These are phyloP conservation scores for Laodelphax striatellus DNA, from an alignment of 1,140 invertebrate species.

Conservation along the genomic window DNA sequence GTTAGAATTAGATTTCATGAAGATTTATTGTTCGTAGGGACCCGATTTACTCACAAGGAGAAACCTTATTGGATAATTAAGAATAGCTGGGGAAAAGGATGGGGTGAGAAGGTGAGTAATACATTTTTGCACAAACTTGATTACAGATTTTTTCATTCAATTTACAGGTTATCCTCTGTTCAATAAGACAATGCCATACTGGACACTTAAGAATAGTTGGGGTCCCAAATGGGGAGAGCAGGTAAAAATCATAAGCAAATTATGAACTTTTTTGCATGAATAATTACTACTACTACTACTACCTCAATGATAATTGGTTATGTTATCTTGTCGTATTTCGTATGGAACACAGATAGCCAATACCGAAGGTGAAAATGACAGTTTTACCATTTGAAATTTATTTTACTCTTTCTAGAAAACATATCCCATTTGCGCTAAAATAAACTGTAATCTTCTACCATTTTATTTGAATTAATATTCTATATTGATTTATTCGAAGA, in stretches of 20 bases:
- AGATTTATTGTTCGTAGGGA: neutral
- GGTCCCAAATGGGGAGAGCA: constrained; percentile 69
- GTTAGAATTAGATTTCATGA: too few relatives aligned
- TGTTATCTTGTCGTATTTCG: neutral
- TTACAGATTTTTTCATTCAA: constrained; percentile 23
- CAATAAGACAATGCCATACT: constrained; percentile 74
- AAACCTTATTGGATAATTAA: constrained; percentile 90
- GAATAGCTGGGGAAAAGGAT: constrained; percentile 81
- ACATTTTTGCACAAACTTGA: constrained; percentile 10
- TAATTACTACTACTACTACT: too few relatives aligned
- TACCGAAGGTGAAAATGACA: too few relatives aligned
- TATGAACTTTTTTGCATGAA: too few relatives aligned
- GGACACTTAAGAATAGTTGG: constrained; percentile 93
- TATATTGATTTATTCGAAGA: too few relatives aligned
- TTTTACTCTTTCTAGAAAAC: too few relatives aligned
- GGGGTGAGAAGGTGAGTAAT: constrained; percentile 55
- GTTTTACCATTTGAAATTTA: too few relatives aligned
- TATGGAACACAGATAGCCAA: neutral
- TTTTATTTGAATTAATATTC: too few relatives aligned
- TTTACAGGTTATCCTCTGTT: constrained; percentile 67
- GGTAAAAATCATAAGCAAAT: constrained; percentile 26
- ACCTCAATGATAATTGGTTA: neutral
- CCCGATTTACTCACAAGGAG: constrained; percentile 16
- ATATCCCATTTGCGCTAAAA: too few relatives aligned
- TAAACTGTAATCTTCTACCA: too few relatives aligned